Conservation (phyloP, 2,888 invertebrate genomes). For the Cerceris rybyensis region DNA sequence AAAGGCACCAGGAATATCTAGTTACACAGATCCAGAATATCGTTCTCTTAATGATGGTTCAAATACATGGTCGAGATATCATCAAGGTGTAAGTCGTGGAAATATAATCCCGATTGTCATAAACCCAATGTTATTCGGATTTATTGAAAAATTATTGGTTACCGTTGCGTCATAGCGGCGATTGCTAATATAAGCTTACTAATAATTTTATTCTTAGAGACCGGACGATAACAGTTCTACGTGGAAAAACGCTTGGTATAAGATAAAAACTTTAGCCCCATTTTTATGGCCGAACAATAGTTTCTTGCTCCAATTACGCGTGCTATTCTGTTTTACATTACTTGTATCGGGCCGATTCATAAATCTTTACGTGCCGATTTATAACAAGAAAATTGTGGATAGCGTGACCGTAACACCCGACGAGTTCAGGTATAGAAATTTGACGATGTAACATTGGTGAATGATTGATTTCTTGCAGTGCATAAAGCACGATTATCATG, state of each 20-base stretch:
- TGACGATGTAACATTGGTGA: not conserved
- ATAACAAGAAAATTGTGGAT: slow-evolving; percentile 91
- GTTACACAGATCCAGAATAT: slow-evolving; percentile 65
- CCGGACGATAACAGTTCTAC: slow-evolving; percentile 87
- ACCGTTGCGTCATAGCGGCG: too few species aligned
- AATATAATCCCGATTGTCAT: slow-evolving; percentile 12
- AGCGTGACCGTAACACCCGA: slow-evolving; percentile 70
- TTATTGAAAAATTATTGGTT: too few species aligned
- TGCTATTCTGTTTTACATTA: slow-evolving; percentile 90
- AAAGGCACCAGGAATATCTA: slow-evolving; percentile 91
- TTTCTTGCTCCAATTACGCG: slow-evolving; percentile 89
- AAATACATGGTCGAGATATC: slow-evolving; percentile 70
- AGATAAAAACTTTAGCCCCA: slow-evolving; percentile 91
- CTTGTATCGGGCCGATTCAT: slow-evolving; percentile 91
- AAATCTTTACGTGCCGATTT: slow-evolving; percentile 96
- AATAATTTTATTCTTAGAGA: slow-evolving; percentile 71
- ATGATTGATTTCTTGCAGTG: not conserved
- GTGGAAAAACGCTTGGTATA: slow-evolving; percentile 90
- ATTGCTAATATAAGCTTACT: not conserved
- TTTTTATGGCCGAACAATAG: slow-evolving; percentile 97
- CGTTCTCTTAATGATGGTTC: slow-evolving; percentile 66
- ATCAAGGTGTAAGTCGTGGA: slow-evolving; percentile 75
- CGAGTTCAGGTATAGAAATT: slow-evolving; percentile 70
- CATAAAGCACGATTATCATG: slow-evolving; percentile 8
- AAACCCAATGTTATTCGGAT: not conserved